phyloP scores from a whole-genome alignment of 2,888 invertebrate genomes.

The Tiliacea aurago region DNA sequence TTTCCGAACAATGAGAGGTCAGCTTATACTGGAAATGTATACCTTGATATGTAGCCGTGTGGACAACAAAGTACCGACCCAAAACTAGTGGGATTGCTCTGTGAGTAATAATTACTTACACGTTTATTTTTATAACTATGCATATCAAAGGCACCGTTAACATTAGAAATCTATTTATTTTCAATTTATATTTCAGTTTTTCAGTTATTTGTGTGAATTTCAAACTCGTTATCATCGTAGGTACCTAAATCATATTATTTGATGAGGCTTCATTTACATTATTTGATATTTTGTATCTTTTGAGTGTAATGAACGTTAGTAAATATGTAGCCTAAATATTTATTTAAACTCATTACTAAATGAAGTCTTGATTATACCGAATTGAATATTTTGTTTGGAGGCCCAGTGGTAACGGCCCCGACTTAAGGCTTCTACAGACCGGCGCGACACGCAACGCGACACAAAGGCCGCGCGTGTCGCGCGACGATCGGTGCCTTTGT shows the following conservation, averaged over 20 bases:
- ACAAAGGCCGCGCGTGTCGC: too few relatives aligned
- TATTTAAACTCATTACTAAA: not conserved
- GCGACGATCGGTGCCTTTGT: too few relatives aligned
- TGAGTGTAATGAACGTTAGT: conserved; percentile 1
- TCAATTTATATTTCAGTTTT: conserved; percentile 18
- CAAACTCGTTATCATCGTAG: not conserved
- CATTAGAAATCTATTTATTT: not conserved
- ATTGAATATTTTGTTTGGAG: not conserved
- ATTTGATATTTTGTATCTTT: conserved; percentile 10
- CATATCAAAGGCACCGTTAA: conserved; percentile 5
- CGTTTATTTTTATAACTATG: not conserved
- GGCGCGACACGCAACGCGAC: too few relatives aligned
- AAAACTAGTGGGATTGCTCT: too few relatives aligned
- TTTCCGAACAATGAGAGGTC: too few relatives aligned
- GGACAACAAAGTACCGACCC: too few relatives aligned
- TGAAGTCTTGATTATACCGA: not conserved
- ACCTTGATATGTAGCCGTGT: too few relatives aligned
- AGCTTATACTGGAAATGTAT: too few relatives aligned
- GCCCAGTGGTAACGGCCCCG: too few relatives aligned
- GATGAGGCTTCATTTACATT: not conserved
- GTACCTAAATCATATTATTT: not conserved
- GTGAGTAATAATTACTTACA: too few relatives aligned
- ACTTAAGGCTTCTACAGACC: too few relatives aligned
- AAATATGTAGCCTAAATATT: not conserved
- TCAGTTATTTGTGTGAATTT: not conserved